Conservation (phyloP, 2,888 invertebrate species). For the Steinernema scapterisci region DNA sequence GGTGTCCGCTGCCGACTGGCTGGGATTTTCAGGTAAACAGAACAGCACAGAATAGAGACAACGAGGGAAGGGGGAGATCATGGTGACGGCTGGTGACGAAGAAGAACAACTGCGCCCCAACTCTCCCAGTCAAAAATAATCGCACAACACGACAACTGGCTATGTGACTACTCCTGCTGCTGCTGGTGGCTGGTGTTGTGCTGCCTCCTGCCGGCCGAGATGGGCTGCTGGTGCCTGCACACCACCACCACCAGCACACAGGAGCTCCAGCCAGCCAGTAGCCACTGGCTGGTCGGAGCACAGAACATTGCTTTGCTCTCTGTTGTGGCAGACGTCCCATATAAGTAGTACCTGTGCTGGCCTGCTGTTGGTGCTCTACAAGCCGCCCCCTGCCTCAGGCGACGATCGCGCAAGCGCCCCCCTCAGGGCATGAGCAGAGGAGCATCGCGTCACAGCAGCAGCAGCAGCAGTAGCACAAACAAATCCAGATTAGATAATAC, state of each 20-base stretch:
- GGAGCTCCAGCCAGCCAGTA: not conserved
- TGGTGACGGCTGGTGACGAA: too few species aligned
- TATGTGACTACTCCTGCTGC: constrained; percentile 6
- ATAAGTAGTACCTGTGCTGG: constrained; percentile 28
- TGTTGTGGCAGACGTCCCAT: constrained; percentile 10
- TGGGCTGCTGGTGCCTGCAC: not conserved
- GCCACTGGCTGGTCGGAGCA: too few species aligned
- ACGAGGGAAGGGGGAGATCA: too few species aligned
- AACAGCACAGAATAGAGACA: not conserved
- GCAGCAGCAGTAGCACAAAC: not conserved
- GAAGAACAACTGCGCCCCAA: too few species aligned
- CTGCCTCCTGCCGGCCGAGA: constrained; percentile 5
- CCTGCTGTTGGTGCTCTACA: not conserved
- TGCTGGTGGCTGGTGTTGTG: not conserved
- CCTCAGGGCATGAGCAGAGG: constrained; percentile 10
- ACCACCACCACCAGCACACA: not conserved
- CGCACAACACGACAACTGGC: constrained; percentile 31
- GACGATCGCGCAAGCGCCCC: constrained; percentile 14
- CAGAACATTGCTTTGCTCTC: not conserved
- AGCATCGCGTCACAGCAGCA: constrained; percentile 4
- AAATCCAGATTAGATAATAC: constrained; percentile 24
- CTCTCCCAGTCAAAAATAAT: constrained; percentile 24
- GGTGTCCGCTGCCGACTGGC: not conserved
- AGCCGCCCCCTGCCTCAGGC: constrained; percentile 29
- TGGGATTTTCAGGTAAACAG: not conserved